Evolutionary conservation across 2,113 vertebrate species (phyloP), one percentile per base, ranked within the genome.

Genomic region (Alligator sinensis): DNA sequence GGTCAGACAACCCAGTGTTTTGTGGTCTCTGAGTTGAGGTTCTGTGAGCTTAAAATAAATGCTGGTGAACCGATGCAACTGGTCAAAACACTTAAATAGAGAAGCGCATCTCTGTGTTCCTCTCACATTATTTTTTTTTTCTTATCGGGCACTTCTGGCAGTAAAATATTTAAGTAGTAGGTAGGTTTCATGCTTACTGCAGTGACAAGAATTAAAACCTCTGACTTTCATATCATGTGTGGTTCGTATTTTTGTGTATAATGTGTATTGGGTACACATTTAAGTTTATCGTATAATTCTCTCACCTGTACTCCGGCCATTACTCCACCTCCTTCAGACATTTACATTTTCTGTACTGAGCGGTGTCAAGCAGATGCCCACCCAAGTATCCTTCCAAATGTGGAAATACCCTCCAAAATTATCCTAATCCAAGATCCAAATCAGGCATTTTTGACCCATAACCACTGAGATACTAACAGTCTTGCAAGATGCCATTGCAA

Each of bases 41-140:
- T 60, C 16, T 79, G 78, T 82, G 59, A 85, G 90, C 95, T 96
- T 95, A 97, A 98, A 98, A 98, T 98, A 98, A 97, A 95, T 88
- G 91, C 63, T 80, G 11, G 54, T 87, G 86, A 94, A 92, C 91
- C 47, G 94, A 96, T 84, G 91, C 81, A 95, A 75, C 21, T 91
- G 60, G 91, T 64, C 28, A 13, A 59, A n/a, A 59, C 2, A 38
- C 90, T 84, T 95, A 96, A 93, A 95, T 86, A 96, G 87, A 97
- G 92, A 61, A 83, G 27, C 2, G 0, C 87, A 89, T 89, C 94
- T 94, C 95, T 84, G 59, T 92, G 87, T 88, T 92, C 79, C 70
- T 96, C 77, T 95, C 80, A 79, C 6, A 22, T 82, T 83, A 61
- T 87, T 92, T 1, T 57, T 94, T 47, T 47, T 47, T 47, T 93